Percentiles rank a stretch among this genome's conserved stretches.
phyloP scores from a whole-genome alignment of 2,888 invertebrate genomes.

The Nebria salina region DNA sequence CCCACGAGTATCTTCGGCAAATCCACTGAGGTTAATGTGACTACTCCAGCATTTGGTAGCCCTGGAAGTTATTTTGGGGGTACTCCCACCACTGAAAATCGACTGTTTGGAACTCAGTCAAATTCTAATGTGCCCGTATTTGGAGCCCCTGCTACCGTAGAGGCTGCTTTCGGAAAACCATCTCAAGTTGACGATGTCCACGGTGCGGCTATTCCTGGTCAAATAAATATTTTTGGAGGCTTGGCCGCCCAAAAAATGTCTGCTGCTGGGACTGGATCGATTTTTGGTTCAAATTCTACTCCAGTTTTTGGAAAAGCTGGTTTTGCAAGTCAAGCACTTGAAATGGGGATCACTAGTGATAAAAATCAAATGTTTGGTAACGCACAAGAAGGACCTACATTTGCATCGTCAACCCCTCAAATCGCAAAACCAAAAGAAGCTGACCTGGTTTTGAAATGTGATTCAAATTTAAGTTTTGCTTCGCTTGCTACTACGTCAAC shows the following conservation, averaged over 20 bases:
- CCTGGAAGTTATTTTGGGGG: constrained; percentile 39
- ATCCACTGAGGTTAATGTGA: neutral
- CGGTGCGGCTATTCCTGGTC: too few relatives aligned
- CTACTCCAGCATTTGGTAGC: neutral
- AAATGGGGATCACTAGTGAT: constrained; percentile 8
- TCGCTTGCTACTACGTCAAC: constrained; percentile 54
- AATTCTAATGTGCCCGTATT: constrained; percentile 16
- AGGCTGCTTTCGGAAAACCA: too few relatives aligned
- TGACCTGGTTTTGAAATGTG: constrained; percentile 56
- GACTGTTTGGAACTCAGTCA: constrained; percentile 28
- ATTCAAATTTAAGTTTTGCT: constrained; percentile 58
- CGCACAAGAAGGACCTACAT: constrained; percentile 23
- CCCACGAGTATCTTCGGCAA: constrained; percentile 31
- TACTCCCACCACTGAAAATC: constrained; percentile 14
- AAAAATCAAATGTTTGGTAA: constrained; percentile 21
- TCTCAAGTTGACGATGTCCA: too few relatives aligned
- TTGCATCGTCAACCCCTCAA: constrained; percentile 5
- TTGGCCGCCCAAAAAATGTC: neutral
- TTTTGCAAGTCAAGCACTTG: constrained; percentile 4
- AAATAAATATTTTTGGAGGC: neutral
- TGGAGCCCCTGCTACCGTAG: too few relatives aligned
- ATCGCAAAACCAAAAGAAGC: constrained; percentile 45
- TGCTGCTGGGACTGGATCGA: constrained; percentile 25
- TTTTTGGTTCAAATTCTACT: constrained; percentile 44
- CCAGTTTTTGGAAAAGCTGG: constrained; percentile 36